Evolutionary conservation across 2,888 invertebrate species (phyloP), one percentile per base, ranked within the genome.

Genomic region (Dicranocentrus wangi): DNA sequence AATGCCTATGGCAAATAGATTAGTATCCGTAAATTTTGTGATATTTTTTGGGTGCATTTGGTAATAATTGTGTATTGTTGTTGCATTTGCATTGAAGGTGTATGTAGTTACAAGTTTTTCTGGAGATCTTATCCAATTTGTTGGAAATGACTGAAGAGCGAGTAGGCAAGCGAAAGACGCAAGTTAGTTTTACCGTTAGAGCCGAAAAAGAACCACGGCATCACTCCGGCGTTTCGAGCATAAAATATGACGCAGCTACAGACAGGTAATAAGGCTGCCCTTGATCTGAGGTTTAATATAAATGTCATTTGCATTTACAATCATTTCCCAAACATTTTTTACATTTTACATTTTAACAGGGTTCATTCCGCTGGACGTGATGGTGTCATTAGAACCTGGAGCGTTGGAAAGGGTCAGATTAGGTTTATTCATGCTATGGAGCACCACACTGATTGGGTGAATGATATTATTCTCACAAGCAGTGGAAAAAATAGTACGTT

Each of bases 371-470:
- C 98, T 86, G 98, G 98, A 68, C 92, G 98, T 81, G 99, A 99
- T 90, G 97, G 98, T 72, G 97, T 99, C 88, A 97, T 99, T 87
- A 92, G 99, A 88, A 97, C 94, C 87, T 97, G 95, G 93, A 93
- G 95, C 89, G 92, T 93, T 79, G 88, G 88, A 65, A 90, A 90
- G 84, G 89, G 89, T 83, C 91, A 93, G 89, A 94, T 95, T 85
- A 93, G 92, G 70, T 98, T 97, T 88, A 92, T 96, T 82, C 95
- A 97, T 88, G 97, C 98, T 32, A 97, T 99, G 97, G 99, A 99
- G 89, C 99, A 99, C 89, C 99, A 99, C 89, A 99, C 98, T 1
- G 99, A 99, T 89, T 99, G 99, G 99, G 98, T 99, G 65, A 99
- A 99, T 90, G 99, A 99, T 90, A 97, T 99, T 88, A 95, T 99